phyloP scores from a whole-genome alignment of 2,113 vertebrate genomes.

The Rhynchopsitta pachyrhyncha region DNA sequence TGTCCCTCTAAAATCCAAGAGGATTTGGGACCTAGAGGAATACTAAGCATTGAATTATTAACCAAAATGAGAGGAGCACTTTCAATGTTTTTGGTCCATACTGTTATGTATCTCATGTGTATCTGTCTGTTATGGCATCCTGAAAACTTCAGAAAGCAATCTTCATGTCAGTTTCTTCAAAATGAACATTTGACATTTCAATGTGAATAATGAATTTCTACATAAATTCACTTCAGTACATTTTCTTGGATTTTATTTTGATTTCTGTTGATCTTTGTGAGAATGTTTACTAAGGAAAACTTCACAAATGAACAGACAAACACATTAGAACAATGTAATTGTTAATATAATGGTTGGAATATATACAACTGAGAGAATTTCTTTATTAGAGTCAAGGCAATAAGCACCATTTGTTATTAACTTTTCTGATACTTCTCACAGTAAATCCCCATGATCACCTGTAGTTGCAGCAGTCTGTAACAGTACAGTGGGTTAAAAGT shows the following conservation, averaged over 20 bases:
- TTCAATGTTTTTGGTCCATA: background rate
- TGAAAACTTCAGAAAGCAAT: background rate
- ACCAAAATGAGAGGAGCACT: background rate
- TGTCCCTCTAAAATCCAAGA: background rate
- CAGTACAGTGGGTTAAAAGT: background rate
- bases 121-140: background rate
- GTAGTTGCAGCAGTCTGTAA: background rate
- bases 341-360: background rate
- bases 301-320: background rate
- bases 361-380: background rate
- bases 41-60: background rate
- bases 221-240: background rate
- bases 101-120: background rate
- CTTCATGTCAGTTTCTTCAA: background rate
- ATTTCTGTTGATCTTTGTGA: background rate
- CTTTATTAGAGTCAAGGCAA: background rate
- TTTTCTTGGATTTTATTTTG: background rate
- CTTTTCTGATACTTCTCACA: background rate
- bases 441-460: rapidly evolving
- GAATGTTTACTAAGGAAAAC: background rate
- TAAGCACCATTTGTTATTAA: background rate
- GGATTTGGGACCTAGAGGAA: background rate
- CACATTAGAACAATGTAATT: background rate
- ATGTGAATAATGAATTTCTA: background rate
- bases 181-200: background rate